Percentiles rank a stretch among this genome's conserved stretches.
Conservation (phyloP, 1,140 invertebrate genomes). For the Aethina tumida region DNA sequence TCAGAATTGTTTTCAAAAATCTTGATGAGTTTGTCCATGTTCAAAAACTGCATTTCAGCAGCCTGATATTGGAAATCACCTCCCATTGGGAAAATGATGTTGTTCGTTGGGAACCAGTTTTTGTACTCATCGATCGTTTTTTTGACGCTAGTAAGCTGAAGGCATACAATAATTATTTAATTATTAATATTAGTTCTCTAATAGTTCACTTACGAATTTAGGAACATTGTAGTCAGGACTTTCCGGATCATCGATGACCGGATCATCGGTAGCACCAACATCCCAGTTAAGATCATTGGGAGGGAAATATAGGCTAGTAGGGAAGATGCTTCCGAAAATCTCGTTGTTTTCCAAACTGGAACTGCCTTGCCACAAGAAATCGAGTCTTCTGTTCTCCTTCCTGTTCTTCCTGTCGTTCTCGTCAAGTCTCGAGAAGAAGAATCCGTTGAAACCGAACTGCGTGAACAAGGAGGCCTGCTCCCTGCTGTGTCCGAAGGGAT, state of each 20-base stretch:
- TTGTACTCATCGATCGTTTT: constrained; percentile 12
- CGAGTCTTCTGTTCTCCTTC: constrained; percentile 51
- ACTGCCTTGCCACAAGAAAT: constrained; percentile 67
- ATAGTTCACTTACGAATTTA: constrained; percentile 28
- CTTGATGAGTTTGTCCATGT: constrained; percentile 65
- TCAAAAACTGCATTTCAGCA: constrained; percentile 54
- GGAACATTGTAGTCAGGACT: constrained; percentile 43
- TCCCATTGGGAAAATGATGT: constrained; percentile 30
- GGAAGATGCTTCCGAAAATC: constrained; percentile 16
- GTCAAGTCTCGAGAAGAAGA: constrained; percentile 65
- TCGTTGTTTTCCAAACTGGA: constrained; percentile 33
- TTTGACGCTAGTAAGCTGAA: constrained; percentile 2
- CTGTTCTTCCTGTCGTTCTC: constrained; percentile 58
- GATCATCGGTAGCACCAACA: constrained; percentile 54
- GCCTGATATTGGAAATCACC: constrained; percentile 39
- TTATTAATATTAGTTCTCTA: background rate
- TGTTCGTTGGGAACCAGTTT: constrained; percentile 22
- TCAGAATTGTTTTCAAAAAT: constrained; percentile 42
- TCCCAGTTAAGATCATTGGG: constrained; percentile 68
- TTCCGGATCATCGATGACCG: constrained; percentile 43
- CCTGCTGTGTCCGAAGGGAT: constrained; percentile 62
- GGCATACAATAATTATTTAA: background rate
- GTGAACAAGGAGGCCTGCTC: constrained; percentile 60
- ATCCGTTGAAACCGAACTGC: constrained; percentile 58
- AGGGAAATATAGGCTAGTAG: constrained; percentile 45